Evolutionary conservation across 2,113 vertebrate genomes (phyloP).

Genomic region (Paralichthys olivaceus): DNA sequence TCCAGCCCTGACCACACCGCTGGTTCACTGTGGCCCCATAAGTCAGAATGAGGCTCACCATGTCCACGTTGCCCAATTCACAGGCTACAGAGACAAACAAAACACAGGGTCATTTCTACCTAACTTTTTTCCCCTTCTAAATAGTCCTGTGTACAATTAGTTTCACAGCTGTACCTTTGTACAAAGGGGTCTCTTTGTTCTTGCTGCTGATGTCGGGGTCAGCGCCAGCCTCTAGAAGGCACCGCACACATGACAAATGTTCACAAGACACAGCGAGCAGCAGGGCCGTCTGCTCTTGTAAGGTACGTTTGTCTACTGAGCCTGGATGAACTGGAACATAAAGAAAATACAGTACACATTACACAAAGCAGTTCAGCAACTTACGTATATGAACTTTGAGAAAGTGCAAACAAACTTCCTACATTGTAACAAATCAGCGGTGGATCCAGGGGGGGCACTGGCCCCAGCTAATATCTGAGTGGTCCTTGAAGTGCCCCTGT

Average conservation of each 20-base stretch:
- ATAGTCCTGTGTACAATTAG: neutral
- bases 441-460: neutral
- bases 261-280: conserved; percentile 87
- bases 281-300: conserved; percentile 93
- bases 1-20: conserved; percentile 92
- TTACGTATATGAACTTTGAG: neutral
- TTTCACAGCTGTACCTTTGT: conserved; percentile 86
- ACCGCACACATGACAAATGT: conserved; percentile 87
- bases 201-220: conserved; percentile 96
- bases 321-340: conserved; percentile 84
- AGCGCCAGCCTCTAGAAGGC: conserved; percentile 89
- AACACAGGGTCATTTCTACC: neutral
- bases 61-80: conserved; percentile 86
- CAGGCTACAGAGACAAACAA: conserved; percentile 83
- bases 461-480: neutral
- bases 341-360: neutral
- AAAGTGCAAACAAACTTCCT: neutral
- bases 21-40: conserved; percentile 90
- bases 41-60: conserved; percentile 85
- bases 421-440: no score
- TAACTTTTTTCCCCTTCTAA: neutral
- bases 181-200: conserved; percentile 92
- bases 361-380: conserved; percentile 17
- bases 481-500: neutral
- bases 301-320: conserved; percentile 91